Conservation (phyloP, 2,888 invertebrate species). For the Cheilosia vernalis region DNA sequence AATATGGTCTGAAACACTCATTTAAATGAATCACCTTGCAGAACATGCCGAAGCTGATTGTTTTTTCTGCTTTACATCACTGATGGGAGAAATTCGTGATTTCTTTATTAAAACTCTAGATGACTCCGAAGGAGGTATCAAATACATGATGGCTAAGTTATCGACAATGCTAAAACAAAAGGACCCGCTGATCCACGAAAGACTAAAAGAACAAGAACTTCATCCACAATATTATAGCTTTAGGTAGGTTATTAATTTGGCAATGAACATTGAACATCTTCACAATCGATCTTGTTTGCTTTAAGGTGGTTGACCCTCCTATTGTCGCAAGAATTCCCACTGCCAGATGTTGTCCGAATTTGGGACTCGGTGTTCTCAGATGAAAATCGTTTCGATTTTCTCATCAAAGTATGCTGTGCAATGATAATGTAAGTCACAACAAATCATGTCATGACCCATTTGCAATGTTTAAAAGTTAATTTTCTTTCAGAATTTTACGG, state of each 20-base stretch:
- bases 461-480: not conserved
- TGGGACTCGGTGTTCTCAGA: conserved; percentile 99
- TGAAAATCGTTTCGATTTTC: conserved; percentile 93
- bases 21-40: conserved; percentile 79
- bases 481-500: conserved; percentile 88
- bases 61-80: conserved; percentile 98
- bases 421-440: conserved; percentile 95
- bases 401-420: conserved; percentile 96
- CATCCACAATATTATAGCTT: conserved; percentile 98
- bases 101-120: conserved; percentile 98
- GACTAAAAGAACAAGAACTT: conserved; percentile 92
- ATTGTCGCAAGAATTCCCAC: conserved; percentile 97
- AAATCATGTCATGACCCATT: not conserved
- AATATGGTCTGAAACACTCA: too few relatives aligned
- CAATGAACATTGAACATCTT: not conserved
- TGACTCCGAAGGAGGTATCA: conserved; percentile 95
- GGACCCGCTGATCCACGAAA: conserved; percentile 91
- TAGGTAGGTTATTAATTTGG: conserved; percentile 84
- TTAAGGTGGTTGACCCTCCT: conserved; percentile 95
- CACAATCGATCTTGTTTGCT: not conserved
- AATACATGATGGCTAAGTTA: conserved; percentile 94
- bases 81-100: conserved; percentile 99
- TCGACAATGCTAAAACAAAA: conserved; percentile 89
- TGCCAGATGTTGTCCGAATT: conserved; percentile 97
- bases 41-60: conserved; percentile 98